Evolutionary conservation across 2,888 invertebrate species (phyloP).

Genomic region (Aleiodes alternator): DNA sequence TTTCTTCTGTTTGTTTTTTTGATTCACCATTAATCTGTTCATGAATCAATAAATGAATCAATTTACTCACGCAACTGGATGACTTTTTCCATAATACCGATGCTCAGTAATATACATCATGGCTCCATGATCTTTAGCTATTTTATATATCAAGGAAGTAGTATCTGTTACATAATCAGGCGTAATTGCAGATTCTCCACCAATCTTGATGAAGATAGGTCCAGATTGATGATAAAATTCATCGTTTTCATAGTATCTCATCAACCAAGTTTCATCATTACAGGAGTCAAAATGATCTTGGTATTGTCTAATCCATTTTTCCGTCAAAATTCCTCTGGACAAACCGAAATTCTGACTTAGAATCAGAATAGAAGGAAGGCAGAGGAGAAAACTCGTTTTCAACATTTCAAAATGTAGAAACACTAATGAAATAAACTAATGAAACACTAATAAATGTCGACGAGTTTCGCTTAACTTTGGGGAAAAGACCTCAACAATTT

Average conservation of each 20-base stretch:
- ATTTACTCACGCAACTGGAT: constrained; percentile 80
- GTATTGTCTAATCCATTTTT: constrained; percentile 77
- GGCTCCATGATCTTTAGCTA: constrained; percentile 73
- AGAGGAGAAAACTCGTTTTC: constrained; percentile 15
- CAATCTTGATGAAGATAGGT: constrained; percentile 69
- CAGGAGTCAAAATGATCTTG: constrained; percentile 79
- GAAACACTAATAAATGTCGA: too few species aligned
- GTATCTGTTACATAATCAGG: constrained; percentile 79
- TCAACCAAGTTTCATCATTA: constrained; percentile 76
- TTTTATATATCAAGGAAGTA: constrained; percentile 77
- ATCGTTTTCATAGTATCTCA: constrained; percentile 74
- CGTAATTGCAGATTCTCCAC: constrained; percentile 84
- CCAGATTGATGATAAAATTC: constrained; percentile 65
- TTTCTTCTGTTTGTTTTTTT: too few species aligned
- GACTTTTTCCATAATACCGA: too few species aligned
- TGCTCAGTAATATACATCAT: constrained; percentile 74
- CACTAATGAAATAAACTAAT: neutral
- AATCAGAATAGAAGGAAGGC: constrained; percentile 38
- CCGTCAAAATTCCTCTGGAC: constrained; percentile 45
- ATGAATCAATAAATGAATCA: neutral
- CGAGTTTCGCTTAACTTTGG: too few species aligned
- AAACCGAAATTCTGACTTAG: constrained; percentile 61
- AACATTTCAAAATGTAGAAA: constrained; percentile 1
- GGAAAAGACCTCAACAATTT: too few species aligned
- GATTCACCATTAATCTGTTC: too few species aligned